Percentiles rank a stretch among this genome's conserved stretches.
These are phyloP conservation scores for Cassiopea andromeda DNA, from an alignment of 30 jellyfish, hydroid and myxozoan species.

Conservation along the genomic window DNA sequence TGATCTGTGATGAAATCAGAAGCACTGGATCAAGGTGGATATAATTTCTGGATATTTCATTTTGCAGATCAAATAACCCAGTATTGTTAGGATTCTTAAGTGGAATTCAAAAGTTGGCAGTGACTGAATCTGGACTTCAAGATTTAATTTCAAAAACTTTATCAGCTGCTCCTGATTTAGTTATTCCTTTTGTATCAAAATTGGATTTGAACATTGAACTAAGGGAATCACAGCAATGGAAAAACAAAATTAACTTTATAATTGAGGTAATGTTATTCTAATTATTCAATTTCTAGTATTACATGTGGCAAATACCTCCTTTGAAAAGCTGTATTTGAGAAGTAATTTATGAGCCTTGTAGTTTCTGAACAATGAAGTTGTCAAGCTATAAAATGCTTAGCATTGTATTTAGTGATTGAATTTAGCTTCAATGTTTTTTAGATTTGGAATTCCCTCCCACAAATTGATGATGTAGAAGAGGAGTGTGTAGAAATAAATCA, in stretches of 20 bases:
- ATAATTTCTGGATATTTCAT: not conserved
- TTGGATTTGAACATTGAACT: slow-evolving; percentile 73
- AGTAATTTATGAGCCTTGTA: no score
- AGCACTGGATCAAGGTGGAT: not conserved
- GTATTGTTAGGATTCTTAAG: slow-evolving; percentile 64
- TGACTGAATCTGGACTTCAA: slow-evolving; percentile 26
- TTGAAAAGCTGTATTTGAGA: no score
- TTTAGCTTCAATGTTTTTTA: not conserved
- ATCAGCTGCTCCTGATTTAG: slow-evolving; percentile 58
- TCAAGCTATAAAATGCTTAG: no score
- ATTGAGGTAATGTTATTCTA: slow-evolving; percentile 37
- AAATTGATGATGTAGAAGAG: not conserved
- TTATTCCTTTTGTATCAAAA: slow-evolving; percentile 53
- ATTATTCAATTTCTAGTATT: no score
- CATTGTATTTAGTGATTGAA: no score
- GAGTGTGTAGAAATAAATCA: not conserved
- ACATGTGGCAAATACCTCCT: no score
- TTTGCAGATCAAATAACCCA: slow-evolving; percentile 74
- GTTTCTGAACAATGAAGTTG: no score
- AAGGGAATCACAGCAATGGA: slow-evolving; percentile 73
- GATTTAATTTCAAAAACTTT: slow-evolving; percentile 51
- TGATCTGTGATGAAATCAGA: no score
- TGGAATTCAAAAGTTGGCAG: slow-evolving; percentile 58
- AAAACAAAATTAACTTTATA: slow-evolving; percentile 31
- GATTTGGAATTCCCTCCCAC: slow-evolving; percentile 56